Conservation (phyloP, 2,888 invertebrate genomes). For the Druceiella hillmani region DNA sequence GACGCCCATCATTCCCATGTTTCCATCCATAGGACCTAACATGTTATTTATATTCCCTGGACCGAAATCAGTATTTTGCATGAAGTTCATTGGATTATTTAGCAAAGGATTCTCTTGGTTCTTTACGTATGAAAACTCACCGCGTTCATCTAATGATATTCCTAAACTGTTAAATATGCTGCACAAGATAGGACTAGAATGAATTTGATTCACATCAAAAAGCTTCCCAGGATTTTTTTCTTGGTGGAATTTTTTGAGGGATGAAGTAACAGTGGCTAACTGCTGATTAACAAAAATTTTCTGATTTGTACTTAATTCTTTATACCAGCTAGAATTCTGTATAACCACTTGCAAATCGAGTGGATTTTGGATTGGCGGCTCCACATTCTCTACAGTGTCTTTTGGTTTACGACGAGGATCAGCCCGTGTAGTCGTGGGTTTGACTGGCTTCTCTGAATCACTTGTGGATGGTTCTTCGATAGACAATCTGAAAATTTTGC, state of each 20-base stretch:
- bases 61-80: constrained; percentile 33
- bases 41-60: constrained; percentile 37
- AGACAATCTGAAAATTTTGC: constrained; percentile 67
- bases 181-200: constrained; percentile 48
- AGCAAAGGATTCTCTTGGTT: constrained; percentile 46
- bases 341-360: constrained; percentile 57
- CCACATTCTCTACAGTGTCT: constrained; percentile 30
- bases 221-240: constrained; percentile 50
- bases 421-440: constrained; percentile 37
- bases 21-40: constrained; percentile 40
- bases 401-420: constrained; percentile 48
- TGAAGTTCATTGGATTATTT: constrained; percentile 41
- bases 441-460: constrained; percentile 49
- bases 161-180: constrained; percentile 60
- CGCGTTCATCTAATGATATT: constrained; percentile 52
- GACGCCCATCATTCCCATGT: constrained; percentile 33
- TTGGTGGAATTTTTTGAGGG: constrained; percentile 57
- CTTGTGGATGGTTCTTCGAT: constrained; percentile 58
- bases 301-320: constrained; percentile 64
- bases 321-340: constrained; percentile 65
- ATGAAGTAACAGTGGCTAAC: constrained; percentile 55
- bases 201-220: constrained; percentile 49
- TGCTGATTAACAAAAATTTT: constrained; percentile 68
- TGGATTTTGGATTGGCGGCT: constrained; percentile 29
- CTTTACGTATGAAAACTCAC: constrained; percentile 47